phyloP scores from a whole-genome alignment of 2,888 invertebrate species.

The Clitarchus hookeri region DNA sequence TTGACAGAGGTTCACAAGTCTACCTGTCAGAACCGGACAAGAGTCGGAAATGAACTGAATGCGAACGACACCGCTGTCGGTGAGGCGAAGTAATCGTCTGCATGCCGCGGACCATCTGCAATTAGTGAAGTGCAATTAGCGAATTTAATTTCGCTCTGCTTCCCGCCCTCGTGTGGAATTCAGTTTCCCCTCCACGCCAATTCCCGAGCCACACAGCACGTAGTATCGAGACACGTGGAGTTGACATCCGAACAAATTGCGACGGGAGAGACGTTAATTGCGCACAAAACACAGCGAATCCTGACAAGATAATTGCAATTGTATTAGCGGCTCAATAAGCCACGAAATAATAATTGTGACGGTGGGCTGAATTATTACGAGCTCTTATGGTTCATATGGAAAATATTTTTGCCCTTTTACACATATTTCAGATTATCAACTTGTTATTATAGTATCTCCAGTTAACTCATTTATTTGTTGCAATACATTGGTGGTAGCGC shows the following conservation, averaged over 20 bases:
- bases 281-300: neutral
- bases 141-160: neutral
- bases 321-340: neutral
- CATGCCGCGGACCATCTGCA: neutral
- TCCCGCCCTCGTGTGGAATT: too few relatives aligned
- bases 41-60: too few relatives aligned
- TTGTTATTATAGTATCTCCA: neutral
- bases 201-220: neutral
- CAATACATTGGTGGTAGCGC: too few relatives aligned
- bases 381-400: neutral
- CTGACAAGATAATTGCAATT: neutral
- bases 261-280: neutral
- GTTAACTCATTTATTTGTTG: too few relatives aligned
- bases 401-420: neutral
- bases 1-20: too few relatives aligned
- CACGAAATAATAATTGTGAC: neutral
- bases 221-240: neutral
- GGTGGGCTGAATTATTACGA: neutral
- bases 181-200: neutral
- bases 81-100: neutral
- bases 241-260: neutral
- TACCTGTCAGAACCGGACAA: too few relatives aligned
- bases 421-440: neutral
- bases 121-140: conserved; percentile 14
- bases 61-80: neutral